A percentile compares a stretch with the other conserved stretches of the same genome.
phyloP scores from a whole-genome alignment of 2,113 vertebrate species.

The Cettia cetti region DNA sequence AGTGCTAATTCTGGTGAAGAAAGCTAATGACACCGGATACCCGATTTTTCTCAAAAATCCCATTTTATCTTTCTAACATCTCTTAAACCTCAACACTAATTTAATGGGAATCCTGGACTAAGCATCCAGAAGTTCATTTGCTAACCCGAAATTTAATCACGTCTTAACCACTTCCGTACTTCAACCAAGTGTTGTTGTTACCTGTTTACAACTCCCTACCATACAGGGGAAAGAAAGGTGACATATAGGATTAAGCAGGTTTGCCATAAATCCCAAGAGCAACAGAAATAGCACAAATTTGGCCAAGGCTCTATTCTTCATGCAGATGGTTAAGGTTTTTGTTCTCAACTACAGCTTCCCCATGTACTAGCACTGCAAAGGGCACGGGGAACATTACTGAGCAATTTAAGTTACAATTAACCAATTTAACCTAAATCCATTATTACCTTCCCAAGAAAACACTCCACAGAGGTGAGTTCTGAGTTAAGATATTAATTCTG shows the following conservation, averaged over 20 bases:
- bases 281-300: background rate
- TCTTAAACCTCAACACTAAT: background rate
- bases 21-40: background rate
- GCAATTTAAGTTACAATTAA: background rate
- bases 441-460: background rate
- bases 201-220: background rate
- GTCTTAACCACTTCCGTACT: background rate
- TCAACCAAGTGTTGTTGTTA: background rate
- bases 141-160: accelerated
- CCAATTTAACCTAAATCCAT: background rate
- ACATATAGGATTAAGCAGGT: background rate
- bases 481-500: background rate
- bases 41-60: background rate
- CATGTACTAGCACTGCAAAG: background rate
- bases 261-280: background rate
- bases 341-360: background rate
- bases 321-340: background rate
- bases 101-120: background rate
- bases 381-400: background rate
- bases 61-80: background rate
- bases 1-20: background rate
- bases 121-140: background rate
- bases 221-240: accelerated
- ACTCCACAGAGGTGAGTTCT: background rate
- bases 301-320: accelerated